Conservation (phyloP, 2,888 invertebrate genomes). For the Xestia c-nigrum region DNA sequence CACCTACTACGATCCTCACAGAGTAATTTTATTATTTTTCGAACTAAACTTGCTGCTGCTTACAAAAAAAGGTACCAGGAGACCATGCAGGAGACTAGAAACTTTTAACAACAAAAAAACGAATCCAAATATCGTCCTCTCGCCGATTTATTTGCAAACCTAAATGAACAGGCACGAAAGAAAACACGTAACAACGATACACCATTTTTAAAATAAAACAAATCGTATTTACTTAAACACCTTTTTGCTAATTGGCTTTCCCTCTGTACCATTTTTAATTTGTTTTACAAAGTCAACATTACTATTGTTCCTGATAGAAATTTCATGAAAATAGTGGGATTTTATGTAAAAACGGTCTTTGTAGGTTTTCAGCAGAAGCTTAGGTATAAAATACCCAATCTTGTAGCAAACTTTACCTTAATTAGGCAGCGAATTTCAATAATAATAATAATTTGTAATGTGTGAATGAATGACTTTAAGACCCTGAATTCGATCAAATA, state of each 20-base stretch:
- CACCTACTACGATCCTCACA: not conserved
- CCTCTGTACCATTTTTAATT: constrained; percentile 8
- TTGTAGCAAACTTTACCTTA: constrained; percentile 16
- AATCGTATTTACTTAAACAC: constrained; percentile 17
- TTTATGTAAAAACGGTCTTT: constrained; percentile 10
- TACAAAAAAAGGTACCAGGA: not conserved
- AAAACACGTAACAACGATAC: not conserved
- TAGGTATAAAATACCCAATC: constrained; percentile 2
- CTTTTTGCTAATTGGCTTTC: constrained; percentile 23
- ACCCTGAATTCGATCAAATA: not conserved
- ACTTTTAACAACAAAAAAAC: not conserved
- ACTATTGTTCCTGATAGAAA: not conserved
- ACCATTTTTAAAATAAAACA: constrained; percentile 26
- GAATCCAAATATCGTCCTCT: not conserved
- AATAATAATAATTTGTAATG: too few species aligned
- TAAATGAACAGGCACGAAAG: not conserved
- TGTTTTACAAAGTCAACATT: constrained; percentile 13
- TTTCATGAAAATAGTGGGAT: constrained; percentile 16
- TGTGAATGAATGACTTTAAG: too few species aligned
- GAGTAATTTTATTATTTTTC: not conserved
- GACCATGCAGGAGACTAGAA: not conserved
- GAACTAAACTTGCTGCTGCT: not conserved
- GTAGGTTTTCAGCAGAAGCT: constrained; percentile 6
- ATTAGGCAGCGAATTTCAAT: not conserved
- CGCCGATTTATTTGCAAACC: constrained; percentile 10